Evolutionary conservation across 2,888 invertebrate species (phyloP).

Genomic region (Plemyria rubiginata): DNA sequence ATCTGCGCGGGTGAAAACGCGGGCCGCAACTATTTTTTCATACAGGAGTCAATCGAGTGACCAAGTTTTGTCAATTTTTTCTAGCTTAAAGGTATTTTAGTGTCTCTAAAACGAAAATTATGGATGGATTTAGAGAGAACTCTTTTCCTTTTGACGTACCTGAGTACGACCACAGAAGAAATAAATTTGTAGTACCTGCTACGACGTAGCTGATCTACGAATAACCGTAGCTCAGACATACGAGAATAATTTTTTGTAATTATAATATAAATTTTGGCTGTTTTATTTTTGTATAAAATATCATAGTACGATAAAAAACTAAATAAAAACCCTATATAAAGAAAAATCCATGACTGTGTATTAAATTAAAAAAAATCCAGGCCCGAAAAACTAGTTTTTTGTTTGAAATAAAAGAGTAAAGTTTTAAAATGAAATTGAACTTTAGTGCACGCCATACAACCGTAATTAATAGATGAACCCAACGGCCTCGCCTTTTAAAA

Average conservation of each 20-base stretch:
- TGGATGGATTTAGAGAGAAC: neutral
- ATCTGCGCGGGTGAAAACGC: too few species aligned
- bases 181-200: too few species aligned
- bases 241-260: neutral
- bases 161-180: too few species aligned
- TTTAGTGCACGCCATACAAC: conserved; percentile 13
- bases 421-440: conserved; percentile 13
- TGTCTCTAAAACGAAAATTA: neutral
- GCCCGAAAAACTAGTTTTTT: neutral
- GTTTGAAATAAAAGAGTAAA: neutral
- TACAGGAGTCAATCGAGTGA: too few species aligned
- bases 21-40: too few species aligned
- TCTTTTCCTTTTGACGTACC: neutral
- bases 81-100: too few species aligned
- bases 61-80: too few species aligned
- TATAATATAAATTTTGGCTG: too few species aligned
- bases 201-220: conserved; percentile 8
- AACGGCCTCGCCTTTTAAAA: conserved; percentile 21
- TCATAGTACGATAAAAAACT: too few species aligned
- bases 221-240: neutral
- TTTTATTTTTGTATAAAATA: too few species aligned
- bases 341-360: neutral
- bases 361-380: neutral
- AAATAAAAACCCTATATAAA: too few species aligned
- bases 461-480: conserved; percentile 19